Conservation (phyloP, 2,113 vertebrate species). For the Pelmatolapia mariae region DNA sequence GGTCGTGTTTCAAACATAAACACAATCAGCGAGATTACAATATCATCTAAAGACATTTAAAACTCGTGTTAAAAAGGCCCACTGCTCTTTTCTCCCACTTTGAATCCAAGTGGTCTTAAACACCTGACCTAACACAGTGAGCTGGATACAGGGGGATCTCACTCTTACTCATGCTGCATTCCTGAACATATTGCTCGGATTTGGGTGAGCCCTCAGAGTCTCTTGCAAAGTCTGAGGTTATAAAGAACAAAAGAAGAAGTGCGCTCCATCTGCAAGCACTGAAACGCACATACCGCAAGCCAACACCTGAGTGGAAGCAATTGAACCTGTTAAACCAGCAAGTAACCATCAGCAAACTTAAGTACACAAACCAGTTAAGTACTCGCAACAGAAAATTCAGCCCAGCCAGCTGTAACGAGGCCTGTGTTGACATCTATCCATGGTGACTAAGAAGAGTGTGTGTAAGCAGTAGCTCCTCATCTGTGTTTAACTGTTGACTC, state of each 20-base stretch:
- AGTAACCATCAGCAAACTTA: not conserved
- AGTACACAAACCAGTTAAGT: not conserved
- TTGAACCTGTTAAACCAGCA: not conserved
- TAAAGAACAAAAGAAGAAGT: not conserved
- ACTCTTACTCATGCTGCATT: conserved; percentile 30
- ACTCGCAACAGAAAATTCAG: not conserved
- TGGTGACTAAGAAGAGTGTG: conserved; percentile 28
- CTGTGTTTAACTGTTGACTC: conserved; percentile 55
- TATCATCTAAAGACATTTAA: not conserved
- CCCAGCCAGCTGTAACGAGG: not conserved
- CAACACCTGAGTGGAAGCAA: not conserved
- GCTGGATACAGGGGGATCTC: not conserved
- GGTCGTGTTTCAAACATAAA: not conserved
- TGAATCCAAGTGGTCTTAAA: not conserved
- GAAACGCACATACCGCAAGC: not conserved
- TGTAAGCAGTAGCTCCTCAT: conserved; percentile 31
- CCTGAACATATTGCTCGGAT: conserved; percentile 56
- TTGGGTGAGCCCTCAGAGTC: conserved; percentile 3
- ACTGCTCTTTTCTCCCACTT: not conserved
- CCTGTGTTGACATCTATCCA: conserved; percentile 4
- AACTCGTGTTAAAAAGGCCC: not conserved
- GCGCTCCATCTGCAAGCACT: not conserved
- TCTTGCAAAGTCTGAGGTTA: conserved; percentile 3
- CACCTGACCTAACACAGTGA: not conserved
- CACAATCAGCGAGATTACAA: not conserved